Base-by-base conservation (phyloP, 2,113 vertebrate genomes). In the Andinoacara biseriatus region DNA sequence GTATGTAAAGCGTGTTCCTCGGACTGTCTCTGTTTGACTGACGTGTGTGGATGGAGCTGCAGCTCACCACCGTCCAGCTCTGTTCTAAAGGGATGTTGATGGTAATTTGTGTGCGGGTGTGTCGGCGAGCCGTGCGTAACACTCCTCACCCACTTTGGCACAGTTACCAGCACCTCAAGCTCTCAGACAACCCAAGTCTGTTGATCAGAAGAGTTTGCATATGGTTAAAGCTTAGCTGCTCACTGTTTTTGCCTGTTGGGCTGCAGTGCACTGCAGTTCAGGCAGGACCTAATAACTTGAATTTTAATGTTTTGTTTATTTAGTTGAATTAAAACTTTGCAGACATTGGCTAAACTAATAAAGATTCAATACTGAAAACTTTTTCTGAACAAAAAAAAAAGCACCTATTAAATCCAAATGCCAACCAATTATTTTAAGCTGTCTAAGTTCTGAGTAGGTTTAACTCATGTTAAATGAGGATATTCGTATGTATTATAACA, bases 141-240 rank as follows among this genome's bases (percentile, higher is more conserved):
- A 58, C 24, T 86, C 31, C 67, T 74, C 10, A 3, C 57, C 82
- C 58, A 33, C 75, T 76, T 43, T 85, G 72, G 80, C 77, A 74
- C 58, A 77, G 60, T 54, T 46, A 75, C 43, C 31, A 72, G 65
- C 74, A 87, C 63, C 82, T 84, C 26, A 31, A 84, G 52, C 74
- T 78, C 79, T 43, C 69, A 59, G 46, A 84, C 83, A 60, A 49
- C 18, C 33, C 31, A 58, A 43, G 5, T 74, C 81, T 89, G 61
- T 58, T 75, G 80, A 91, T 81, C 72, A 81, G 18, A 80, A 54
- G 43, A 80, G 84, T 84, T 87, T 79, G 81, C 59, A 88, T 76
- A 65, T 49, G 33, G 43, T 72, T 78, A 22, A 57, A 74, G 69
- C 78, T 54, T n/a, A 46, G 67, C 6, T 72, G 46, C 67, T 54